Evolutionary conservation across 2,113 vertebrate genomes (phyloP).

Genomic region (Paratilapia polleni): DNA sequence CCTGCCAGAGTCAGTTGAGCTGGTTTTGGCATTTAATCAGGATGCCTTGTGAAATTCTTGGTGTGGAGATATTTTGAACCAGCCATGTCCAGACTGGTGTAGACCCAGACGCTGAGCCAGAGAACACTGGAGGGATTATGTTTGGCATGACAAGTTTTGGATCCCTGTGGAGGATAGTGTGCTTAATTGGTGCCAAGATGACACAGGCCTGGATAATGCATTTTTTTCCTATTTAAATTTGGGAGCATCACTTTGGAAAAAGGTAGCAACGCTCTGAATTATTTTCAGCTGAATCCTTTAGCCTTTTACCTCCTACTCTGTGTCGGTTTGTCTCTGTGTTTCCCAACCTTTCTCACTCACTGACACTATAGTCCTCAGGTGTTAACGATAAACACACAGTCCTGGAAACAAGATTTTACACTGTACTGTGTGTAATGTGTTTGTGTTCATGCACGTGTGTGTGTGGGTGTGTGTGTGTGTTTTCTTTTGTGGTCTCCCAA

Average conservation of each 20-base stretch:
- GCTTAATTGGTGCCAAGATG: neutral
- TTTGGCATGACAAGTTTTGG: neutral
- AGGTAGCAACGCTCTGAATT: neutral
- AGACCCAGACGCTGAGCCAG: neutral
- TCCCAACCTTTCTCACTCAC: neutral
- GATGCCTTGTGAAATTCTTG: neutral
- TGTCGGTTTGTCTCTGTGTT: neutral
- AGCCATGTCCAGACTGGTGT: neutral
- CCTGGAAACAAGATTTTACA: conserved; percentile 9
- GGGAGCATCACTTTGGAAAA: neutral
- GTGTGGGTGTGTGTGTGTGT: conserved; percentile 9
- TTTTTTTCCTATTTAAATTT: neutral
- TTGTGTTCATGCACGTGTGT: conserved; percentile 22
- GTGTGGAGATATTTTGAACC: neutral
- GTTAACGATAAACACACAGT: conserved; percentile 1
- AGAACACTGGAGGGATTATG: neutral
- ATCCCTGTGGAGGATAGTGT: neutral
- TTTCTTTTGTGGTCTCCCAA: conserved; percentile 30
- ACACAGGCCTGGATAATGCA: neutral
- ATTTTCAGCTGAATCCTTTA: neutral
- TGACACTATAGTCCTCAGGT: neutral
- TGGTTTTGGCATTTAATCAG: neutral
- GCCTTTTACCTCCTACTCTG: neutral
- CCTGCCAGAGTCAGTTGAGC: neutral
- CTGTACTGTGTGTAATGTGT: conserved; percentile 13